phyloP scores from a whole-genome alignment of 2,113 vertebrate species.

The Pterophyllum scalare region DNA sequence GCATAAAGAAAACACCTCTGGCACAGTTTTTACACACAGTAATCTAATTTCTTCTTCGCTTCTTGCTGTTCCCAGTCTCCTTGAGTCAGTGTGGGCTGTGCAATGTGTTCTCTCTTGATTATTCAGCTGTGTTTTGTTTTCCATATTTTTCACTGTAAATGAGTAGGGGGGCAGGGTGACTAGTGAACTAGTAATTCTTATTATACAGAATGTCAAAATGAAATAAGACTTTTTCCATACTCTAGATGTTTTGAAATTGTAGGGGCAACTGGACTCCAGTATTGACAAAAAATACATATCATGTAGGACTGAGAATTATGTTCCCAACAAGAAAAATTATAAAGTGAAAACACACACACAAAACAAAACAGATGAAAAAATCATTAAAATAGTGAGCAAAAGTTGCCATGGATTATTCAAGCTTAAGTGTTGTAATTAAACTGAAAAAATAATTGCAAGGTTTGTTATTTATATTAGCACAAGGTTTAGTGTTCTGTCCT shows the following conservation, averaged over 20 bases:
- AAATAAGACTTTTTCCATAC: background rate
- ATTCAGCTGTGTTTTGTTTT: slow-evolving; percentile 12
- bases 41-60: slow-evolving; percentile 25
- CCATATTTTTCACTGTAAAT: slow-evolving; percentile 15
- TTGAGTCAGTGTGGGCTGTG: slow-evolving; percentile 24
- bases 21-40: slow-evolving; percentile 23
- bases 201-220: background rate
- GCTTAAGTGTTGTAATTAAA: background rate
- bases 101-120: slow-evolving; percentile 31
- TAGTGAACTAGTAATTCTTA: slow-evolving; percentile 6
- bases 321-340: too few relatives aligned
- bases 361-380: too few relatives aligned
- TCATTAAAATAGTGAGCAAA: too few relatives aligned
- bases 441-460: background rate
- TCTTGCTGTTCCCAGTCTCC: slow-evolving; percentile 24
- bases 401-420: too few relatives aligned
- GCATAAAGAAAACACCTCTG: slow-evolving; percentile 9
- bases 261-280: background rate
- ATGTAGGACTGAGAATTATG: too few relatives aligned
- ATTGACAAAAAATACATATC: background rate
- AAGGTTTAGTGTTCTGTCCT: background rate
- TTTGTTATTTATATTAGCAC: background rate
- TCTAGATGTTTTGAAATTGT: background rate
- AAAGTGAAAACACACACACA: too few relatives aligned
- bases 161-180: background rate